These are phyloP conservation scores for Drosophila paulistorum DNA, from an alignment of 1,140 invertebrate species.

Conservation along the genomic window DNA sequence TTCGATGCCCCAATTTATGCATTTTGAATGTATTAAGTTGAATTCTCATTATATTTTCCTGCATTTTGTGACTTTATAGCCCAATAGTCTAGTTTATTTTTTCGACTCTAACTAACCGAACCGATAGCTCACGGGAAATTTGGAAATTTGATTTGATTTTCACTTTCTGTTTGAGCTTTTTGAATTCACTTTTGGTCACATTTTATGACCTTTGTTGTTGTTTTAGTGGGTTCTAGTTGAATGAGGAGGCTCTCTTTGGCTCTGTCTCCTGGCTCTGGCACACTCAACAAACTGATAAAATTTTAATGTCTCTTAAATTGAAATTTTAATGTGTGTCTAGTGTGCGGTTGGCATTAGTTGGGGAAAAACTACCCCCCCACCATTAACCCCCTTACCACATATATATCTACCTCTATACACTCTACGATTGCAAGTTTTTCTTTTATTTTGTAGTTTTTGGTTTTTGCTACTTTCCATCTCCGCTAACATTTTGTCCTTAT, in stretches of 20 bases:
- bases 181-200: not conserved
- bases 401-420: not conserved
- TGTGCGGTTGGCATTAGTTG: conserved; percentile 35
- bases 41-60: too few relatives aligned
- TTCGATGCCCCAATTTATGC: too few relatives aligned
- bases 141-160: not conserved
- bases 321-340: conserved; percentile 72
- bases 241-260: too few relatives aligned
- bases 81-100: too few relatives aligned
- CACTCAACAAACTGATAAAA: conserved; percentile 65
- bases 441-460: conserved; percentile 6
- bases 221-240: not conserved
- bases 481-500: not conserved
- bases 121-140: too few relatives aligned
- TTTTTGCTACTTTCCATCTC: conserved; percentile 27
- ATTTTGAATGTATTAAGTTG: too few relatives aligned
- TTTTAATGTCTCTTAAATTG: conserved; percentile 72
- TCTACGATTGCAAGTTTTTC: conserved; percentile 38
- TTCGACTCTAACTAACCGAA: too few relatives aligned
- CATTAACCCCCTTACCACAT: not conserved
- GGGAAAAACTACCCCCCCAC: too few relatives aligned
- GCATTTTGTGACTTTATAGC: too few relatives aligned
- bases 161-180: not conserved
- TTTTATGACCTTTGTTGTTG: not conserved
- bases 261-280: conserved; percentile 14